Base-by-base conservation (phyloP, 2,113 vertebrate genomes). In the Poeciliopsis prolifica region DNA sequence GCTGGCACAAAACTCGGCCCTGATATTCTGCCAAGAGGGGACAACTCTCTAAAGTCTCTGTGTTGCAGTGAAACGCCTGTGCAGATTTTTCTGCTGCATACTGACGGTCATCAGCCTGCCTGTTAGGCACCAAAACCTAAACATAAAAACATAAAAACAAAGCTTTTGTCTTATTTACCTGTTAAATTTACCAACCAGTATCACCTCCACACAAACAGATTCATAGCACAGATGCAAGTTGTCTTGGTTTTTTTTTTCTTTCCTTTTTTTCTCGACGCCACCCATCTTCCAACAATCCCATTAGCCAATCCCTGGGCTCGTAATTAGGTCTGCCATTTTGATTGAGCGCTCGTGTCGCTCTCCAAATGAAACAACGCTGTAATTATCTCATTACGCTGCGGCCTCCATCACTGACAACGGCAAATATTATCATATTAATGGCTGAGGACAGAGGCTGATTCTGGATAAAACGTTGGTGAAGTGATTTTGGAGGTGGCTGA, bases 321-420 rank as follows among this genome's bases (percentile, higher is more conserved):
- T 97, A 97, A 97, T 97, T 98, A 97, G 93, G 92, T 91, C 95
- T 97, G 96, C 95, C 96, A 96, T 96, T 96, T 95, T 97, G 97
- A 98, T 96, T 95, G 95, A 97, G 94, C 91, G 89, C 88, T 94
- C 82, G 86, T 93, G 96, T 94, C 91, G 86, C 93, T 88, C 90
- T 95, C 95, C 92, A 95, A 95, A 96, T 92, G 95, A 95, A 94
- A 95, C 94, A 96, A 97, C 95, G 95, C 95, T 93, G 96, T 96
- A 96, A 96, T 97, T 97, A 97, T 97, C 97, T 97, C 91, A 97
- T 97, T 97, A 97, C 93, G 85, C 70, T 5, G 3, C 9, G 61
- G 90, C 85, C 86, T 91, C 89, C 91, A 87, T 92, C 87, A 87
- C 83, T 74, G 86, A 87, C 88, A 83, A 83, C 62, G 70, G 33